phyloP scores from a whole-genome alignment of 2,797 vertebrate species.

The Halcyon smyrnensis region DNA sequence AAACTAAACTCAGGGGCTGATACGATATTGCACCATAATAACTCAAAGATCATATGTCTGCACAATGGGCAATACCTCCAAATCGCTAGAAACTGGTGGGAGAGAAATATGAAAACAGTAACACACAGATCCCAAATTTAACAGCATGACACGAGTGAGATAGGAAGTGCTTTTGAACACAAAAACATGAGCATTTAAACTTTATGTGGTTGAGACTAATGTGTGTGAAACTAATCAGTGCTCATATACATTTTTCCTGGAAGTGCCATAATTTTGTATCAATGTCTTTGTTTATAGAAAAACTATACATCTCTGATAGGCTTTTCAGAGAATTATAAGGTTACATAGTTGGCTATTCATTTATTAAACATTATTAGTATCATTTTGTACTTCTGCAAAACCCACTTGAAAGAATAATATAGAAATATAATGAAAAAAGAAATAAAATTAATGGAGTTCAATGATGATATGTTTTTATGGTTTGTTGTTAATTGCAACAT shows the following conservation, averaged over 20 bases:
- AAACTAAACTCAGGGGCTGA: not conserved
- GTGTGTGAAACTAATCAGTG: not conserved
- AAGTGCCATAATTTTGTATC: not conserved
- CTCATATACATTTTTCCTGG: not conserved
- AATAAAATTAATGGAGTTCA: conserved; percentile 6
- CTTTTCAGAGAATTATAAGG: not conserved
- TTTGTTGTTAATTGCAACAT: conserved; percentile 40
- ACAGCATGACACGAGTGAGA: not conserved
- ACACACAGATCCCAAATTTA: not conserved
- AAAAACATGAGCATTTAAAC: not conserved
- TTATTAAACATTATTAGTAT: not conserved
- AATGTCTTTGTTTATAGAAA: not conserved
- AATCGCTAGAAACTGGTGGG: not conserved
- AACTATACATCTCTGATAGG: not conserved
- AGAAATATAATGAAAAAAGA: not conserved
- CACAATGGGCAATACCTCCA: not conserved
- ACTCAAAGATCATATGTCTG: not conserved
- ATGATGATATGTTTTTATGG: conserved; percentile 6
- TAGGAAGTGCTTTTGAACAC: not conserved
- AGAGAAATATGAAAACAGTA: not conserved
- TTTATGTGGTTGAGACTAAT: not conserved
- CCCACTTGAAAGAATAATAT: not conserved
- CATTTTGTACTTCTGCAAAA: not conserved
- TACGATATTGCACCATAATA: fast-evolving
- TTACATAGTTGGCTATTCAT: not conserved